These are phyloP conservation scores for Eptatretus burgeri DNA, from an alignment of 2,113 vertebrate genomes.

Conservation along the genomic window DNA sequence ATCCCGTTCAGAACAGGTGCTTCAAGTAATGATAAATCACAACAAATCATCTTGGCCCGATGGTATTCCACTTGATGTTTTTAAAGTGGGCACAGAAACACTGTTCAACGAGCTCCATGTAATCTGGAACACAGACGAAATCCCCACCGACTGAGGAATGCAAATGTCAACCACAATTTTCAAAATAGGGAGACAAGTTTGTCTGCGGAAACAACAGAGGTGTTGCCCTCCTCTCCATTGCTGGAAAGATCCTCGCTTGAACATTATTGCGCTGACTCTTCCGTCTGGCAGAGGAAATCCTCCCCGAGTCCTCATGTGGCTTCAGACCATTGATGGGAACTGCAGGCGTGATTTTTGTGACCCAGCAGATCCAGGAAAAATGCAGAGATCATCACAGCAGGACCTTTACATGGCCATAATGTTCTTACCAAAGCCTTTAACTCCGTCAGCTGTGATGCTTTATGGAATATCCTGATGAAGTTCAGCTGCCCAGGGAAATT, in stretches of 20 bases:
- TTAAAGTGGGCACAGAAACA: too few relatives aligned
- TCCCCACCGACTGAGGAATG: too few relatives aligned
- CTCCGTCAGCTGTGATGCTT: not conserved
- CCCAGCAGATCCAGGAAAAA: not conserved
- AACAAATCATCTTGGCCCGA: too few relatives aligned
- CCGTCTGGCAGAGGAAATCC: not conserved
- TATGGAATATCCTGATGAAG: not conserved
- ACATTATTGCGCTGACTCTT: not conserved
- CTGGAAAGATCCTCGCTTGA: not conserved
- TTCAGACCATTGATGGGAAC: not conserved
- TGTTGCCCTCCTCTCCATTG: not conserved
- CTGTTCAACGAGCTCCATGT: too few relatives aligned
- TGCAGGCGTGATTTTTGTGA: not conserved
- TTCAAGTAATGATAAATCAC: too few relatives aligned
- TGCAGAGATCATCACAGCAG: not conserved
- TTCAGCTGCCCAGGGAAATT: not conserved
- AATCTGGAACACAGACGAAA: too few relatives aligned
- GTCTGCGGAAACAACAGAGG: not conserved
- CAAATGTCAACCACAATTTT: too few relatives aligned
- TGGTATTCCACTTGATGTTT: too few relatives aligned
- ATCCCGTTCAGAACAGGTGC: too few relatives aligned
- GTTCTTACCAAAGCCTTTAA: conserved; percentile 1
- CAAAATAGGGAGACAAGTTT: too few relatives aligned
- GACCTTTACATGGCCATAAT: not conserved
- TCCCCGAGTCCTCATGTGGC: not conserved